Evolutionary conservation across 2,888 invertebrate genomes (phyloP).

Genomic region (Morpho deidamia): DNA sequence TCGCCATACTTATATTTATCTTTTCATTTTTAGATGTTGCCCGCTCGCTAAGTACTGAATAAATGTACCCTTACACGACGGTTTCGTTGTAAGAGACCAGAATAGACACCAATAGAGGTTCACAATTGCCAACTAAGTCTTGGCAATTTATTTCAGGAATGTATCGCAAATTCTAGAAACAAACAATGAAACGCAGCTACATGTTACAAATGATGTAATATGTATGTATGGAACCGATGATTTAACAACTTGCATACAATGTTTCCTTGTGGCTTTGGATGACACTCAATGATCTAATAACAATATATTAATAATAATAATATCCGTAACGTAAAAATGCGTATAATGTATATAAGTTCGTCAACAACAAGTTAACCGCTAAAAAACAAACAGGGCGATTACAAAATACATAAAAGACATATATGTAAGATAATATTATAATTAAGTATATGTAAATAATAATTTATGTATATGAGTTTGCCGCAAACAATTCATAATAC

Average conservation of each 20-base stretch:
- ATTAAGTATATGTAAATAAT: slow-evolving; percentile 2
- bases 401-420: slow-evolving; percentile 9
- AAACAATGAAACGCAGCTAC: not conserved
- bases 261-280: no score
- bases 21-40: not conserved
- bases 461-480: slow-evolving; percentile 6
- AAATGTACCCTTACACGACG: not conserved
- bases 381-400: slow-evolving; percentile 4
- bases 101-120: slow-evolving; percentile 10
- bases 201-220: not conserved
- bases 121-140: slow-evolving; percentile 9
- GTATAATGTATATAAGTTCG: no score
- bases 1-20: not conserved
- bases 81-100: slow-evolving; percentile 1
- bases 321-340: no score
- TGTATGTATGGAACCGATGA: no score
- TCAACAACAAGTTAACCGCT: not conserved
- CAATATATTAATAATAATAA: no score
- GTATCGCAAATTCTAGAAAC: slow-evolving; percentile 10
- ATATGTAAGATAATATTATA: slow-evolving; percentile 4
- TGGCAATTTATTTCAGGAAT: slow-evolving; percentile 6
- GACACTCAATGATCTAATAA: no score
- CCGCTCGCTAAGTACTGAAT: not conserved
- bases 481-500: slow-evolving; percentile 6
- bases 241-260: no score